Percentiles rank a stretch among this genome's conserved stretches.
These are phyloP conservation scores for Naso thynnoides DNA, from an alignment of 2,797 vertebrate genomes.

Conservation along the genomic window DNA sequence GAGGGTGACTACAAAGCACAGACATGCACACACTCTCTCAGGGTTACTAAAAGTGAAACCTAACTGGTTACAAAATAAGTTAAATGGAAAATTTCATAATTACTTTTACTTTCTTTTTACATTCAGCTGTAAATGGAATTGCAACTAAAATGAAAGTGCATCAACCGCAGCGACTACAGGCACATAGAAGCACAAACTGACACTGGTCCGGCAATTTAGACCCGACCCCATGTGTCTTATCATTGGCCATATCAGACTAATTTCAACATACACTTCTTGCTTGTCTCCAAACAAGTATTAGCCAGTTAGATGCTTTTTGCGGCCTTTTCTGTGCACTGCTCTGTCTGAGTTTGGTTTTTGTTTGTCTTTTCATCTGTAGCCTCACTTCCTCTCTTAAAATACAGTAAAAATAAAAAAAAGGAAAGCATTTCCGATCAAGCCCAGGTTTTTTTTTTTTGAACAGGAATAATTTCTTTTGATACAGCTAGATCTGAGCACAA, in stretches of 20 bases:
- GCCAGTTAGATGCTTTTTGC: neutral
- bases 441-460: too few species aligned
- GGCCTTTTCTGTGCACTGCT: neutral
- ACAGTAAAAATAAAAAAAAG: constrained; percentile 5
- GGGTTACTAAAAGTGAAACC: constrained; percentile 47
- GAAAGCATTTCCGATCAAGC: constrained; percentile 34
- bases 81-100: constrained; percentile 34
- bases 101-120: constrained; percentile 39
- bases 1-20: constrained; percentile 85
- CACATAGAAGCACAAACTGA: neutral
- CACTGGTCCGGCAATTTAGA: too few species aligned
- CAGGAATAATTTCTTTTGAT: constrained; percentile 54
- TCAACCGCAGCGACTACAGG: too few species aligned
- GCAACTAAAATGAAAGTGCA: constrained; percentile 25
- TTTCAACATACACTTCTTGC: neutral
- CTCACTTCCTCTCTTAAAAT: constrained; percentile 2
- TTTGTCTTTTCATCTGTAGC: neutral
- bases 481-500: constrained; percentile 45
- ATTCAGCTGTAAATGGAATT: constrained; percentile 29
- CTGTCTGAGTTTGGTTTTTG: neutral
- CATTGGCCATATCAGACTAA: neutral
- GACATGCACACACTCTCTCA: neutral
- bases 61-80: constrained; percentile 35
- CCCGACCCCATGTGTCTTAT: neutral
- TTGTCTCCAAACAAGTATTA: neutral